These are phyloP conservation scores for Clarias laeviceps DNA, from an alignment of 2,797 vertebrate genomes.

Conservation along the genomic window DNA sequence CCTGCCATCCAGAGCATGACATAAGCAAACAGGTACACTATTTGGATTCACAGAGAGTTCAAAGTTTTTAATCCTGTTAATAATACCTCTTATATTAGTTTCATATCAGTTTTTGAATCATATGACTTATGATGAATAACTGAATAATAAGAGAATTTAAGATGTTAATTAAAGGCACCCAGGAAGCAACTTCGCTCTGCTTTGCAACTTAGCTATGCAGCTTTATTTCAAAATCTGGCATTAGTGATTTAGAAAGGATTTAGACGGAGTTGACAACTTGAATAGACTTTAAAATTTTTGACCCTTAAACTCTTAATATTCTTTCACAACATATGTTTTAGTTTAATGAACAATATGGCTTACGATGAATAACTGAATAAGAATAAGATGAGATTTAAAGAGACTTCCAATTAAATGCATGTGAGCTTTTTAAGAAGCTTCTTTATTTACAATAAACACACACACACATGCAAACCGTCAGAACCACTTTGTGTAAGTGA, in stretches of 20 bases:
- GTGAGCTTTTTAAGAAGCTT: conserved; percentile 55
- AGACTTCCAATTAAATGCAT: conserved; percentile 67
- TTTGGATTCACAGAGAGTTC: neutral
- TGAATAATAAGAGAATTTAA: conserved; percentile 15
- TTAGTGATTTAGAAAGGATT: neutral
- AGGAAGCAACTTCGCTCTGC: neutral
- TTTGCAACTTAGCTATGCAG: neutral
- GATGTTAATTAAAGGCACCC: conserved; percentile 16
- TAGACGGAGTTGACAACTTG: neutral
- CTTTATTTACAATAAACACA: conserved; percentile 21
- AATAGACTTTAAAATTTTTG: neutral
- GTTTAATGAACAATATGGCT: neutral
- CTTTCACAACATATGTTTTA: neutral
- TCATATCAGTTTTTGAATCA: neutral
- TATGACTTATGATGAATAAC: conserved; percentile 4
- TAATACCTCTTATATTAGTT: conserved; percentile 1
- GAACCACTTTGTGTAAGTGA: conserved; percentile 56
- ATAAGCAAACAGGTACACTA: neutral
- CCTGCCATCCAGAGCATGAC: neutral
- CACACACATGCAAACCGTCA: neutral
- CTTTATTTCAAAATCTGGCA: neutral
- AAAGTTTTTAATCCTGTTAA: neutral
- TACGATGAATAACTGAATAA: neutral
- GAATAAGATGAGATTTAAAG: conserved; percentile 39
- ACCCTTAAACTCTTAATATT: neutral